A percentile compares a stretch with the other conserved stretches of the same genome.
phyloP scores from a whole-genome alignment of 2,797 vertebrate genomes.

The Manis javanica region DNA sequence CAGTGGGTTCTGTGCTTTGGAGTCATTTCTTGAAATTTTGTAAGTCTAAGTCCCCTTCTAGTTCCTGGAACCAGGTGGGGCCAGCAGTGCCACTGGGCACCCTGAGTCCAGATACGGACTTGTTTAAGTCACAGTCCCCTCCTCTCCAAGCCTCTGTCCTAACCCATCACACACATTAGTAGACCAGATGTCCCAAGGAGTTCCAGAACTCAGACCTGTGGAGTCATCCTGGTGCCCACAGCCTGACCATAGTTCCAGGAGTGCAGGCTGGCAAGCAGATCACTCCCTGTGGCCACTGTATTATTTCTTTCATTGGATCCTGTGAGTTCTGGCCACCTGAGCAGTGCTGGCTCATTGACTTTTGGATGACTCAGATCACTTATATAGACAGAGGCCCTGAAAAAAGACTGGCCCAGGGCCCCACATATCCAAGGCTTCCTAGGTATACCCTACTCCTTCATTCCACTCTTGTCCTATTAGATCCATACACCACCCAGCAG shows the following conservation, averaged over 20 bases:
- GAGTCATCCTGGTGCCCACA: neutral
- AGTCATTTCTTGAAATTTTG: neutral
- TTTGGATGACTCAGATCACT: neutral
- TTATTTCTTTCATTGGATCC: neutral
- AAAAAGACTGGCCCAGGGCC: neutral
- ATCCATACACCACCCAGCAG: neutral
- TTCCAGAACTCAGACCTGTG: neutral
- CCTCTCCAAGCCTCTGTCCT: neutral
- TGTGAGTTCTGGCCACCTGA: neutral
- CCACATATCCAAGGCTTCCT: neutral
- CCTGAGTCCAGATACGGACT: neutral
- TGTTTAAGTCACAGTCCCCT: accelerated
- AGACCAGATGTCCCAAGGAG: neutral
- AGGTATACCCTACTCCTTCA: no score
- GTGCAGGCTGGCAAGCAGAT: neutral
- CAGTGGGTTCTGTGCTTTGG: neutral
- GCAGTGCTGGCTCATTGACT: neutral
- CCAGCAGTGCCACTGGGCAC: neutral
- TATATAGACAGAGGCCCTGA: neutral
- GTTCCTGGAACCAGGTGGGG: neutral
- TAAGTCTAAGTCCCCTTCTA: neutral
- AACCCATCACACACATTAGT: accelerated
- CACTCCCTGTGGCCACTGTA: accelerated
- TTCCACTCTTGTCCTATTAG: neutral
- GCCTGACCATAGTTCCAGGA: no score